phyloP scores from a whole-genome alignment of 2,797 vertebrate species.

The Sebastes nivosus region DNA sequence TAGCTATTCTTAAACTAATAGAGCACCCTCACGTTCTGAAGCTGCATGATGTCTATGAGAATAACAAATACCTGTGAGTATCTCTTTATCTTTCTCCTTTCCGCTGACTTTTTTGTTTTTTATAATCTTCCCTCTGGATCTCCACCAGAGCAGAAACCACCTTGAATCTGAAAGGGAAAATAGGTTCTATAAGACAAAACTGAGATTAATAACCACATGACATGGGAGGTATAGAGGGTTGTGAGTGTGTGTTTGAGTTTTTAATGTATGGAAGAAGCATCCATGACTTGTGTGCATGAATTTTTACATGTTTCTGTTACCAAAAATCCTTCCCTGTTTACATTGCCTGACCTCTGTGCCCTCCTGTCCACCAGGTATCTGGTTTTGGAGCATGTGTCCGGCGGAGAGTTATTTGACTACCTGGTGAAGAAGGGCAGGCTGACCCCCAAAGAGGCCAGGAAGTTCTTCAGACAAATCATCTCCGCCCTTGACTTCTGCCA shows the following conservation, averaged over 20 bases:
- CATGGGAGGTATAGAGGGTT: neutral
- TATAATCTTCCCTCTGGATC: constrained; percentile 13
- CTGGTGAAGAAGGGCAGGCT: constrained; percentile 92
- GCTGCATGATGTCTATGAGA: constrained; percentile 94
- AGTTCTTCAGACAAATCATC: constrained; percentile 95
- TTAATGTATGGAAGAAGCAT: neutral
- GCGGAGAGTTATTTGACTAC: constrained; percentile 93
- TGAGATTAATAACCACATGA: neutral
- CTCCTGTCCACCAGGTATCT: constrained; percentile 82
- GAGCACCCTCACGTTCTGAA: constrained; percentile 95
- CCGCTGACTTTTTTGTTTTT: neutral
- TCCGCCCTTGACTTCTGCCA: constrained; percentile 94
- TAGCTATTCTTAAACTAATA: constrained; percentile 95
- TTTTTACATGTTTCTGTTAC: neutral
- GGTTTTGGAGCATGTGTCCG: constrained; percentile 93
- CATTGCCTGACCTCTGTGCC: neutral
- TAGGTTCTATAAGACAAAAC: neutral
- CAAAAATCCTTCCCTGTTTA: neutral
- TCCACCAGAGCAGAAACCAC: constrained; percentile 21
- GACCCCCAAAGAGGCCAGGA: constrained; percentile 92
- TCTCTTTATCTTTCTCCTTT: constrained; percentile 35
- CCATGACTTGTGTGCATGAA: neutral
- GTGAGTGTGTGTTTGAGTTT: neutral
- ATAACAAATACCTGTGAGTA: constrained; percentile 98
- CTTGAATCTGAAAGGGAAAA: constrained; percentile 20